Evolutionary conservation across 2,113 vertebrate species (phyloP).

Genomic region (Alligator mississippiensis): DNA sequence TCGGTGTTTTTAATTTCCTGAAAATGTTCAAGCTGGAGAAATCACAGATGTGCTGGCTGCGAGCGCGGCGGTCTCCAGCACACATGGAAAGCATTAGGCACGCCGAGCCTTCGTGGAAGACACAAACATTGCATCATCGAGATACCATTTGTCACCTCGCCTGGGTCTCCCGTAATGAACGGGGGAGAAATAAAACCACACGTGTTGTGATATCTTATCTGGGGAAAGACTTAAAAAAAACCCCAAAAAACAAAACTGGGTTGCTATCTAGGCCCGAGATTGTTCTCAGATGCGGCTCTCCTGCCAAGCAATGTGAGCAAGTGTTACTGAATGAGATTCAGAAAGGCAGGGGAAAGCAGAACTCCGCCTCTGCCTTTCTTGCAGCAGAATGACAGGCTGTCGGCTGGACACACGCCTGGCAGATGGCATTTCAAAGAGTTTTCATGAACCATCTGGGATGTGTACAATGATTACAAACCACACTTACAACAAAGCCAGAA

Average conservation of each 20-base stretch:
- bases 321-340: conserved; percentile 36
- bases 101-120: background rate
- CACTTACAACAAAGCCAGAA: conserved; percentile 82
- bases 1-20: conserved; percentile 72
- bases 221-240: conserved; percentile 11
- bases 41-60: conserved; percentile 39
- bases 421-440: conserved; percentile 89
- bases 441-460: conserved; percentile 87
- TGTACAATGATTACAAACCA: conserved; percentile 84
- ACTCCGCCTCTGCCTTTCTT: conserved; percentile 76
- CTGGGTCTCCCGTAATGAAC: background rate
- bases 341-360: conserved; percentile 64
- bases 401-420: conserved; percentile 86
- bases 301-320: conserved; percentile 65
- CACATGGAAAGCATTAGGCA: background rate
- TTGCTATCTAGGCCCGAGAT: conserved; percentile 48
- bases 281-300: conserved; percentile 66
- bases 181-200: conserved; percentile 16
- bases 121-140: conserved; percentile 41
- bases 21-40: conserved; percentile 49
- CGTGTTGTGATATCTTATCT: conserved; percentile 42
- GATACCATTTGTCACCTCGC: conserved; percentile 60
- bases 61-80: background rate
- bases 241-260: conserved; percentile 38
- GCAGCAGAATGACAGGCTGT: conserved; percentile 81